Base-by-base conservation (phyloP, 2,113 vertebrate genomes). In the Hippotragus niger region DNA sequence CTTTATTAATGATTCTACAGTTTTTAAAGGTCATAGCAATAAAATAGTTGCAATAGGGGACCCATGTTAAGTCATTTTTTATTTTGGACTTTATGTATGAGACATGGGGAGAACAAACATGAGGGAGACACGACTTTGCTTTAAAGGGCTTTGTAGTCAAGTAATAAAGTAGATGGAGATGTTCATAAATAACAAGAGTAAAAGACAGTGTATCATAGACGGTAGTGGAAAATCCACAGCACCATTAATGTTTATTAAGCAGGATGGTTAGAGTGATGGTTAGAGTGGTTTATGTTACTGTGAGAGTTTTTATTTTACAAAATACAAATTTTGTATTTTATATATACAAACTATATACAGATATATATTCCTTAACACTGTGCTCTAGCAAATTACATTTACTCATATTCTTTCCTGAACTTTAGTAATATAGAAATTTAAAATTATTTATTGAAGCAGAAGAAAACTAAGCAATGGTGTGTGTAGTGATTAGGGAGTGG, bases 381-480 rank as follows among this genome's bases (percentile, higher is more conserved):
- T 88, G 13, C 52, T 90, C 88, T 95, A 84, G 45, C 58, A 88
- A 84, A 85, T 74, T 89, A 25, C 60, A 40, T 90, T 88, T 90
- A 29, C 6, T 97, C 23, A 40, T 60, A n/a, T 85, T 95, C 29
- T 84, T 95, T 15, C 2, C 14, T 92, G 62, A 83, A 53, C 85
- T 90, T 86, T 91, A 95, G 29, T 31, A 90, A 21, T 84, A 57
- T 0, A 64, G 81, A 94, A 60, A 55, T 52, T 94, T 92, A 40
- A 96, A 86, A 27, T 94, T 90, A 62, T 78, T 94, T 78, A 10
- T 91, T 96, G 85, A 95, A 84, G 74, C 17, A 67, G 57, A 50
- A 88, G 15, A 43, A 95, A 82, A 50, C 43, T 82, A n/a, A 78
- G n/a, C 12, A 62, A 0, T 82, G 55, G 6, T 83, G 1, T 94